Percentiles rank a stretch among this genome's conserved stretches.
These are phyloP conservation scores for Paguma larvata DNA, from an alignment of 2,797 vertebrate genomes.

Conservation along the genomic window DNA sequence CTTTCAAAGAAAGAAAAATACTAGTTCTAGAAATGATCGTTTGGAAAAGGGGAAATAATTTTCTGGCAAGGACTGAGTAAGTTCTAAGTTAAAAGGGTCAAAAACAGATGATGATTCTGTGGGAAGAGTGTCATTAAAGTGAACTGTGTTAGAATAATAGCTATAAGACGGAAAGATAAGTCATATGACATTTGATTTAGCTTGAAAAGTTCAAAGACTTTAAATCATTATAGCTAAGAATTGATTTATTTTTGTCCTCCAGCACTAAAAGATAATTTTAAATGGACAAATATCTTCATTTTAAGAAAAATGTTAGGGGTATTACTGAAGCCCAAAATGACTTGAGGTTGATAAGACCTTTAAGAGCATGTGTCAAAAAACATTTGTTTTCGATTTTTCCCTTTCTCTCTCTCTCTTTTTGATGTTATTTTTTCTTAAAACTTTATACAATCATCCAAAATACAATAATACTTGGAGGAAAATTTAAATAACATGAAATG, in stretches of 20 bases:
- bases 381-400: not conserved
- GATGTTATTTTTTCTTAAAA: not conserved
- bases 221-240: constrained; percentile 53
- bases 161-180: not conserved
- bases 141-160: constrained; percentile 44
- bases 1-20: constrained; percentile 20
- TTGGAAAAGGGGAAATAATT: constrained; percentile 25
- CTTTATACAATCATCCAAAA: not conserved
- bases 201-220: constrained; percentile 70
- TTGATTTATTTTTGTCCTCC: constrained; percentile 37
- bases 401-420: not conserved
- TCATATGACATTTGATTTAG: constrained; percentile 66
- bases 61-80: constrained; percentile 46
- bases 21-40: not conserved
- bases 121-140: constrained; percentile 13
- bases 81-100: constrained; percentile 66
- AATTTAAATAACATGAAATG: not conserved
- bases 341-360: constrained; percentile 1
- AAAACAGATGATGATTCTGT: constrained; percentile 15
- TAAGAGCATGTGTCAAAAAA: not conserved
- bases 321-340: not conserved
- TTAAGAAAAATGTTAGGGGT: constrained; percentile 58
- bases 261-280: constrained; percentile 50
- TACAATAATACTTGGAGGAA: not conserved
- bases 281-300: constrained; percentile 65